phyloP scores from a whole-genome alignment of 2,888 invertebrate species.

The Camptogramma bilineatum region DNA sequence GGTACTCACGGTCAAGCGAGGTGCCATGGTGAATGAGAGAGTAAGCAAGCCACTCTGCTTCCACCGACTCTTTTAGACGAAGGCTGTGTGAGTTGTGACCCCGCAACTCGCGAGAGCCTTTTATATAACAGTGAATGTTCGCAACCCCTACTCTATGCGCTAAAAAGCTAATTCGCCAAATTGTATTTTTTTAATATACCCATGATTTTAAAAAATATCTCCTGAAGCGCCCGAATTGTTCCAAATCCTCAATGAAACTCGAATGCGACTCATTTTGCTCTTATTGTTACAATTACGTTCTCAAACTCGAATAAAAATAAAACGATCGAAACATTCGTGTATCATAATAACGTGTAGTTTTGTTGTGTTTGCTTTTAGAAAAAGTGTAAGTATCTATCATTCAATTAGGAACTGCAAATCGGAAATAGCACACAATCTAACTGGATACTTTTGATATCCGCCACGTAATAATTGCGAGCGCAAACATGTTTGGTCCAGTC shows the following conservation, averaged over 20 bases:
- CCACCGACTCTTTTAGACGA: conserved; percentile 55
- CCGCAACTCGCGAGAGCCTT: conserved; percentile 60
- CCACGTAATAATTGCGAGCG: conserved; percentile 27
- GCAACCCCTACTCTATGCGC: conserved; percentile 69
- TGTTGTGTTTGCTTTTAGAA: not conserved
- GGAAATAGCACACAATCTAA: conserved; percentile 27
- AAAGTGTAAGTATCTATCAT: not conserved
- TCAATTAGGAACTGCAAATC: conserved; percentile 18
- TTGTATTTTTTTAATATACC: conserved; percentile 49
- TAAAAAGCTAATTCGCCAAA: conserved; percentile 56
- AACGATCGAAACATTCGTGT: conserved; percentile 3
- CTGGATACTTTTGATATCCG: conserved; percentile 26
- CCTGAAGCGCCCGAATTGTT: not conserved
- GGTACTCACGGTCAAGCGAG: conserved; percentile 74
- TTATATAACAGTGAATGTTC: conserved; percentile 79
- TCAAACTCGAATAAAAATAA: conserved; percentile 22
- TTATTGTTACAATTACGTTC: conserved; percentile 24
- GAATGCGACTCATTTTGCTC: conserved; percentile 3
- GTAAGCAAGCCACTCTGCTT: conserved; percentile 54
- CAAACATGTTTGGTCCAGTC: conserved; percentile 37
- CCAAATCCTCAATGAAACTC: conserved; percentile 4
- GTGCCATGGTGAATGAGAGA: conserved; percentile 71
- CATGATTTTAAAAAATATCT: conserved; percentile 3
- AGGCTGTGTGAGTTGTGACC: conserved; percentile 62
- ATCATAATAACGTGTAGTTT: not conserved